A percentile compares a stretch with the other conserved stretches of the same genome.
Evolutionary conservation across 2,888 invertebrate species (phyloP).

Genomic region (Hyalella azteca): DNA sequence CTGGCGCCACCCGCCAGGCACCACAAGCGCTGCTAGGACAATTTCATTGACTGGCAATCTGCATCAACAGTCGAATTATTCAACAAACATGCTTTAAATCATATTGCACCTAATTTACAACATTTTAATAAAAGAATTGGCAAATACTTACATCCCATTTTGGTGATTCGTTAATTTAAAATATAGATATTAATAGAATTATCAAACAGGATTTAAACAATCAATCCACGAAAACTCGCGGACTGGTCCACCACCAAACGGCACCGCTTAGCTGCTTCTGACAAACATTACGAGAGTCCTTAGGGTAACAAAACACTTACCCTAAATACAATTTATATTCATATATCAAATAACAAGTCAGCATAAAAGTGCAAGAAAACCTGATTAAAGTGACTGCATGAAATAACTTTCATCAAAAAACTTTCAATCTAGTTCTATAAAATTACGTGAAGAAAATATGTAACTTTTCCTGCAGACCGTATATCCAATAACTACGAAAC

Average conservation of each 20-base stretch:
- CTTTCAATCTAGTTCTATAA: no score
- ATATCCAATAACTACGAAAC: no score
- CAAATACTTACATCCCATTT: conserved; percentile 18
- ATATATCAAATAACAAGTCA: not conserved
- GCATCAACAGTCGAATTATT: no score
- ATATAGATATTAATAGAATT: not conserved
- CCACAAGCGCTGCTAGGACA: no score
- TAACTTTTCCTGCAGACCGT: no score
- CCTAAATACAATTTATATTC: not conserved
- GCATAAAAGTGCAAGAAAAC: no score
- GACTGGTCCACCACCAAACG: not conserved
- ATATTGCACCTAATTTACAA: not conserved
- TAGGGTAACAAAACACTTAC: not conserved
- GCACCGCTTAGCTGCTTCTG: not conserved
- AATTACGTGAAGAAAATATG: no score
- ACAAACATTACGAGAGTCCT: not conserved
- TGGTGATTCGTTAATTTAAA: not conserved
- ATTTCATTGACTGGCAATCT: no score
- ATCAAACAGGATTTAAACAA: not conserved
- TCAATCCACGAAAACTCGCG: not conserved
- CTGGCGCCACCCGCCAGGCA: no score
- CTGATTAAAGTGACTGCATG: no score
- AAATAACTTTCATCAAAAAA: no score
- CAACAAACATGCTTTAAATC: not conserved
- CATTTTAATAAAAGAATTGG: no score